Conservation (phyloP, 1,140 invertebrate genomes). For the Prorops nasuta region DNA sequence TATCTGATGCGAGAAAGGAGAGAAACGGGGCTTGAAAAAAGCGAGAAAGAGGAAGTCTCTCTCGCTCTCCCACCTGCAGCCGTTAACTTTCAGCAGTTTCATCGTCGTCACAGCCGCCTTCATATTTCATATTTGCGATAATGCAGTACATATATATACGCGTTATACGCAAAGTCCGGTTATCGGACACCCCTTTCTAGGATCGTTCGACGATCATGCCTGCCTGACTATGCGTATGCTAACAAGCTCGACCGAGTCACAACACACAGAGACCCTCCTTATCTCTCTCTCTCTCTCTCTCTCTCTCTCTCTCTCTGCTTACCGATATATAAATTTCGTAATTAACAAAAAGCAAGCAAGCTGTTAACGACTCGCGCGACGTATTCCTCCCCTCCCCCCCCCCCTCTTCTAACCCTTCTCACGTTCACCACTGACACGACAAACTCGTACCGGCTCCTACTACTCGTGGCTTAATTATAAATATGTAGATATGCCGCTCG, state of each 20-base stretch:
- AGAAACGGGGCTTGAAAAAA: constrained; percentile 10
- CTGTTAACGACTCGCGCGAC: constrained; percentile 20
- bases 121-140: constrained; percentile 51
- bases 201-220: not conserved
- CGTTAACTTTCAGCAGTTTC: constrained; percentile 44
- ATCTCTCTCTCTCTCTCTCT: not conserved
- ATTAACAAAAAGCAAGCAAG: not conserved
- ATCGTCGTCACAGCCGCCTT: constrained; percentile 37
- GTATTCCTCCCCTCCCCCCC: too few relatives aligned
- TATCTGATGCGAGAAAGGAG: not conserved
- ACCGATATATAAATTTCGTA: not conserved
- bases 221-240: constrained; percentile 20
- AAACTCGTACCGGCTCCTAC: too few relatives aligned
- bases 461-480: not conserved
- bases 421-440: too few relatives aligned
- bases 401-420: too few relatives aligned
- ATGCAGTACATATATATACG: too few relatives aligned
- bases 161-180: constrained; percentile 31
- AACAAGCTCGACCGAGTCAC: constrained; percentile 24
- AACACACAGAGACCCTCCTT: not conserved
- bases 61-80: constrained; percentile 34
- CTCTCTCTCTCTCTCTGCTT: too few relatives aligned
- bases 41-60: constrained; percentile 18
- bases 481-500: not conserved
- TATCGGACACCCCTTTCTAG: not conserved